phyloP scores from a whole-genome alignment of 2,113 vertebrate genomes.

The Calyptommatus sinebrachiatus region DNA sequence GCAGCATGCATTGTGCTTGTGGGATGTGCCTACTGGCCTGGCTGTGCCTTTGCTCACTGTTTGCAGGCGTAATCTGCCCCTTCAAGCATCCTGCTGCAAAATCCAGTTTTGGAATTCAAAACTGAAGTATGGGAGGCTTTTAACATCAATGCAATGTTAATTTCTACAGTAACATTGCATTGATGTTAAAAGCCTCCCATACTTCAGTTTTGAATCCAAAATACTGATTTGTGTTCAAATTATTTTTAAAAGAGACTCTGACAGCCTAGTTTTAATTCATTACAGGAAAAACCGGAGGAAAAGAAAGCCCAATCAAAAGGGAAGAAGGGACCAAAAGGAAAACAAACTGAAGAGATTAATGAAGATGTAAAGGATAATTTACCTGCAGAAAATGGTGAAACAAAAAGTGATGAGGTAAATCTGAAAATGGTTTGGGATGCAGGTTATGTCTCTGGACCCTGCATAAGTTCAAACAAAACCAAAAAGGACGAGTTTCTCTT shows the following conservation, averaged over 20 bases:
- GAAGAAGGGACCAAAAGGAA: slow-evolving; percentile 84
- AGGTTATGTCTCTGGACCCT: neutral
- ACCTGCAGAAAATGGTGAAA: slow-evolving; percentile 88
- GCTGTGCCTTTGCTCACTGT: too few species aligned
- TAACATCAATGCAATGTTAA: too few species aligned
- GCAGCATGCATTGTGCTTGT: too few species aligned
- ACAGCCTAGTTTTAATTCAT: slow-evolving; percentile 11
- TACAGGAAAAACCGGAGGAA: slow-evolving; percentile 76
- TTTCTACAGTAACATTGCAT: too few species aligned
- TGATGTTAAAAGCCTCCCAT: too few species aligned
- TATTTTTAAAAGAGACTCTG: neutral
- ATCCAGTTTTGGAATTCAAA: too few species aligned
- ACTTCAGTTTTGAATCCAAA: too few species aligned
- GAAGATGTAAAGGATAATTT: slow-evolving; percentile 77
- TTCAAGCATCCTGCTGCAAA: too few species aligned
- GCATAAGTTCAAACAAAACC: neutral
- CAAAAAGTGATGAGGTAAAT: slow-evolving; percentile 83
- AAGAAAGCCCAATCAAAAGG: slow-evolving; percentile 75
- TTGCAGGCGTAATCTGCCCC: too few species aligned
- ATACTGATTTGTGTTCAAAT: neutral
- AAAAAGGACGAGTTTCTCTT: neutral
- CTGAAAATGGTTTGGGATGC: neutral
- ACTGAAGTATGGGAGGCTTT: too few species aligned
- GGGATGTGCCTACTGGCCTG: too few species aligned
- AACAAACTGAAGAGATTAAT: slow-evolving; percentile 78